A percentile compares a stretch with the other conserved stretches of the same genome.
These are phyloP conservation scores for Perizoma flavofasciatum DNA, from an alignment of 2,888 invertebrate species.

Conservation along the genomic window DNA sequence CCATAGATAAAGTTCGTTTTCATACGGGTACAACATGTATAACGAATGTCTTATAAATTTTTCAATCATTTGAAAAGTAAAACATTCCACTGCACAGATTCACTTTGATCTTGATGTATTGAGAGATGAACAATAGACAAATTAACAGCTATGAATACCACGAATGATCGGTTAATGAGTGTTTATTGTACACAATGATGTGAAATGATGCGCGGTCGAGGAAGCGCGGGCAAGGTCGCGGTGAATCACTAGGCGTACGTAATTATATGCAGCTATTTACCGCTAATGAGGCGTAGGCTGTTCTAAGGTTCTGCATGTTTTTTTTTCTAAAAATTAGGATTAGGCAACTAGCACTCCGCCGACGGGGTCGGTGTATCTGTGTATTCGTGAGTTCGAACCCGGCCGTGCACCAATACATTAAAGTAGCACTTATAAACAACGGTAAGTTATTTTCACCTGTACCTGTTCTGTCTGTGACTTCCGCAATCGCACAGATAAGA, in stretches of 20 bases:
- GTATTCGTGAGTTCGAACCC: too few species aligned
- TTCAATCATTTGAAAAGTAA: slow-evolving; percentile 1
- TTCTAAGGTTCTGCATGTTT: not conserved
- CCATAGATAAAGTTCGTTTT: too few species aligned
- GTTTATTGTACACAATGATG: slow-evolving; percentile 46
- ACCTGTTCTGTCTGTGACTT: slow-evolving; percentile 17
- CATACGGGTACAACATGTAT: too few species aligned
- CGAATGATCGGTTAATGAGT: slow-evolving; percentile 42
- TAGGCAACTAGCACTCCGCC: too few species aligned
- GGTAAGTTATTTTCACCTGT: slow-evolving; percentile 17
- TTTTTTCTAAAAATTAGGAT: too few species aligned
- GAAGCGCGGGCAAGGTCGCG: slow-evolving; percentile 39
- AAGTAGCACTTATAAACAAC: not conserved
- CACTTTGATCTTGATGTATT: slow-evolving; percentile 14
- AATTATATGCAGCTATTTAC: slow-evolving; percentile 11
- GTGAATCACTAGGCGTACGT: slow-evolving; percentile 11
- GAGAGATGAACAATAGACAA: slow-evolving; percentile 37
- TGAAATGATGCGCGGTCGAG: slow-evolving; percentile 41
- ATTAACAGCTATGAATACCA: slow-evolving; percentile 44
- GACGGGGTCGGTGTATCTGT: too few species aligned
- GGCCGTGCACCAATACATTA: too few species aligned
- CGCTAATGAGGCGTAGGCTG: slow-evolving; percentile 7
- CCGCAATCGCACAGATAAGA: slow-evolving; percentile 22
- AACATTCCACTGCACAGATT: slow-evolving; percentile 6
- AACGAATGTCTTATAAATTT: too few species aligned